Percentiles rank a stretch among this genome's conserved stretches.
Conservation (phyloP, 23 tunicate species). For the Ascidia mentula region DNA sequence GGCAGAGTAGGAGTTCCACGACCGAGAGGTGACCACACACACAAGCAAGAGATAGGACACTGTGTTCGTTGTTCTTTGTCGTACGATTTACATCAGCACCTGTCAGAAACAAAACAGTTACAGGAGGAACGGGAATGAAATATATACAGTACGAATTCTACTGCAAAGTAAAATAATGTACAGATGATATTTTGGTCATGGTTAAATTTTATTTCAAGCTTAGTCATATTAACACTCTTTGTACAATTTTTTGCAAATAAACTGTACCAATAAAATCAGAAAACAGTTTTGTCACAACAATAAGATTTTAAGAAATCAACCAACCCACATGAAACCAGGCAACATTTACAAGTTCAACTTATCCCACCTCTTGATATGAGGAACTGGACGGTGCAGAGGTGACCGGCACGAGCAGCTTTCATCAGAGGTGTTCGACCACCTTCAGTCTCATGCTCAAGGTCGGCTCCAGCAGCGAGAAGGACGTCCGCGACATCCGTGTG, state of each 20-base stretch:
- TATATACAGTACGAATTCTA: too few species aligned
- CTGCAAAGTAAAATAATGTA: not conserved
- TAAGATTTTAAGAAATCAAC: too few species aligned
- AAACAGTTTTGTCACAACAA: too few species aligned
- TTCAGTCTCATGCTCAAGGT: slow-evolving; percentile 91
- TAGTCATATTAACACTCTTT: too few species aligned
- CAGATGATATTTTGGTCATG: too few species aligned
- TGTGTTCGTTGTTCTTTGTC: slow-evolving; percentile 93
- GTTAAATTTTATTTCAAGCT: too few species aligned
- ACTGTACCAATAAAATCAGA: too few species aligned
- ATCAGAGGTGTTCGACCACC: slow-evolving; percentile 99
- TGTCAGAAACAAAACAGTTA: slow-evolving; percentile 18
- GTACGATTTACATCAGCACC: slow-evolving; percentile 94
- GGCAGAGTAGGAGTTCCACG: slow-evolving; percentile 74
- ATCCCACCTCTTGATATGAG: slow-evolving; percentile 69
- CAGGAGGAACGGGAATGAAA: too few species aligned
- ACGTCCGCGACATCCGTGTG: slow-evolving; percentile 85
- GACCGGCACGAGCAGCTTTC: slow-evolving; percentile 96
- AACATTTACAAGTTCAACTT: too few species aligned
- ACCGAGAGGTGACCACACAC: slow-evolving; percentile 82
- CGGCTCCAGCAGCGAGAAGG: slow-evolving; percentile 75
- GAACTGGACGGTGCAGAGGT: slow-evolving; percentile 84
- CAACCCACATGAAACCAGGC: too few species aligned
- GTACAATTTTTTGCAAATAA: too few species aligned
- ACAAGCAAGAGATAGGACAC: slow-evolving; percentile 92